Base-by-base conservation (phyloP, 2,113 vertebrate species). In the Trochalopteron elliotii region DNA sequence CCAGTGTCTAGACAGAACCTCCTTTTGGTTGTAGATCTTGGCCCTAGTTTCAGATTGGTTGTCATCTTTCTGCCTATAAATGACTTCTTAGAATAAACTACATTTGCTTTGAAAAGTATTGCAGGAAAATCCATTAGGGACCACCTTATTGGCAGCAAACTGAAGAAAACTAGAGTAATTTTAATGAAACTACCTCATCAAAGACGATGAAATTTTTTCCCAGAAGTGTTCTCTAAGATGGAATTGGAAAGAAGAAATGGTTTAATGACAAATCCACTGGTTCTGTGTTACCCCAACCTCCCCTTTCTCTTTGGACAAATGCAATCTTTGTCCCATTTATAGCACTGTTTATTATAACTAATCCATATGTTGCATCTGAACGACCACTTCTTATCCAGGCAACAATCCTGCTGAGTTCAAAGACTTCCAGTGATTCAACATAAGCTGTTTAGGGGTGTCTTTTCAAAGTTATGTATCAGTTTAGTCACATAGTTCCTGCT, bases 341-440 rank as follows among this genome's bases (percentile, higher is more conserved):
- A 67, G 1, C 23, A 59, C 16, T 80, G 53, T 87, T 93, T 91
- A 63, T 77, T 87, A n/a, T 31, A 90, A 87, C 71, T 67, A 64
- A 78, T 84, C 83, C 27, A 27, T 71, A 89, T 33, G 21, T 92
- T 92, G 77, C 35, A 93, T 87, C 42, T 78, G 47, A 94, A 67
- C 77, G 59, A 78, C 53, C 19, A 75, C 39, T 94, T 94, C 80
- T 91, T 94, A 94, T 92, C 71, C 69, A 94, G 33, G 69, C 53
- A 84, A 75, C 2, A 22, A 94, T 94, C 77, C 80, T 87, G 80
- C 93, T 89, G 91, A 94, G 91, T 94, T 97, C 95, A 97, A 96
- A 95, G 89, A 27, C 56, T 96, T 90, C 47, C 61, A 94, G 35
- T 53, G 74, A 82, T 94, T 81, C 80, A 92, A 89, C 55, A 82